Evolutionary conservation across 2,888 invertebrate genomes (phyloP).

Genomic region (Invenusta paracnida): DNA sequence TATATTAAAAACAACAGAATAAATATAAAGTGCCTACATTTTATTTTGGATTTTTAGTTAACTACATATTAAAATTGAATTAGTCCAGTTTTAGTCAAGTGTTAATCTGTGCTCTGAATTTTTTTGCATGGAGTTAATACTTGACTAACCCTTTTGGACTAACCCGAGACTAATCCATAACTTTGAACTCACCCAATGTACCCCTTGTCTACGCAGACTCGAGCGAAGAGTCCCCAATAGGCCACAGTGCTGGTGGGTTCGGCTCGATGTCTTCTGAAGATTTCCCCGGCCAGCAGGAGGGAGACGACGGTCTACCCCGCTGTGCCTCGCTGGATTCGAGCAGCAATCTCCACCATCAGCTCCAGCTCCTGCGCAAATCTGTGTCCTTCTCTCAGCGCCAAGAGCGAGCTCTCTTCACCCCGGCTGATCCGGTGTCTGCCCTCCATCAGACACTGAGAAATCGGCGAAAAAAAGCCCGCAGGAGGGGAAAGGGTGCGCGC

Average conservation of each 20-base stretch:
- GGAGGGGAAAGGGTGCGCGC: not conserved
- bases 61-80: no score
- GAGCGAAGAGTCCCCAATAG: not conserved
- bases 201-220: not conserved
- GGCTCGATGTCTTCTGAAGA: not conserved
- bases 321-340: not conserved
- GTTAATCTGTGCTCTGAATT: no score
- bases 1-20: no score
- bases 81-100: no score
- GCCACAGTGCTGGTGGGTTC: not conserved
- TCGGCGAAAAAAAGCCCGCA: not conserved
- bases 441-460: conserved; percentile 14
- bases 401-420: not conserved
- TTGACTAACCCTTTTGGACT: no score
- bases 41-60: no score
- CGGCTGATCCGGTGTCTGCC: not conserved
- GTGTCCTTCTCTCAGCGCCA: not conserved
- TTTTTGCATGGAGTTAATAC: no score
- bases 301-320: not conserved
- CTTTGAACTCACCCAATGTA: no score
- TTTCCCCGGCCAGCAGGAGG: not conserved
- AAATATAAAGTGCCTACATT: no score
- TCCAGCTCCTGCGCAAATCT: not conserved
- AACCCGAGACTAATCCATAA: no score
- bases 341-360: not conserved